Evolutionary conservation across 2,113 vertebrate species (phyloP).

Genomic region (Solea senegalensis): DNA sequence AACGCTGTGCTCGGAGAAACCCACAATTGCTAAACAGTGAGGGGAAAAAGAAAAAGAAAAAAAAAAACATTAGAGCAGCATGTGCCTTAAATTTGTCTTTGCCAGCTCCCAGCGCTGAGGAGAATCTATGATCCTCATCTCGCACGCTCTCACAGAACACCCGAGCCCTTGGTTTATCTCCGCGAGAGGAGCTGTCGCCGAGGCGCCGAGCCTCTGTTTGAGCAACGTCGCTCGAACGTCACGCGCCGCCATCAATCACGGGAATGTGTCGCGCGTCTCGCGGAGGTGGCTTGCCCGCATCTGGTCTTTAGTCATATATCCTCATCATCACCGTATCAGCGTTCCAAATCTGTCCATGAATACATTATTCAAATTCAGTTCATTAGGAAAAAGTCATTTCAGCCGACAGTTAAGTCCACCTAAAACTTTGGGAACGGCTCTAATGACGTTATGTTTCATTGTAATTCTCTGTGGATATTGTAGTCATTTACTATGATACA

Average conservation of each 20-base stretch:
- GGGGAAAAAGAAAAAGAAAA: not conserved
- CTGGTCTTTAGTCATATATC: constrained; percentile 75
- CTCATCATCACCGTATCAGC: constrained; percentile 64
- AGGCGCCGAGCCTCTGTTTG: constrained; percentile 31
- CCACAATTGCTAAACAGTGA: constrained; percentile 29
- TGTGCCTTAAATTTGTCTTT: constrained; percentile 36
- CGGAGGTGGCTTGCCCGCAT: constrained; percentile 69
- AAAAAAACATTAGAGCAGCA: constrained; percentile 12
- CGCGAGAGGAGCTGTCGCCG: constrained; percentile 34
- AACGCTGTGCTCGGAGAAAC: constrained; percentile 10
- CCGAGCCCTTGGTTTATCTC: constrained; percentile 53
- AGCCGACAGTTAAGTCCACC: constrained; percentile 67
- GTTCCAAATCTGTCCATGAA: constrained; percentile 66
- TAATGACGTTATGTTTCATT: constrained; percentile 66
- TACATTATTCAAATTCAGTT: constrained; percentile 77
- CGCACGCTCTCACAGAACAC: constrained; percentile 40
- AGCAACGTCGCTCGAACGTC: constrained; percentile 49
- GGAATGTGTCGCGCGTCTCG: constrained; percentile 56
- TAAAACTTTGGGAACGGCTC: constrained; percentile 53
- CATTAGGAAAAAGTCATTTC: constrained; percentile 73
- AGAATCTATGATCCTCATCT: constrained; percentile 46
- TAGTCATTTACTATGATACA: constrained; percentile 48
- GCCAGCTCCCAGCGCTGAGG: constrained; percentile 17
- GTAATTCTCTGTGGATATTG: constrained; percentile 42
- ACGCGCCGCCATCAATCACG: constrained; percentile 67